Base-by-base conservation (phyloP, 2,888 invertebrate genomes). In the Ornithoptera priamus region DNA sequence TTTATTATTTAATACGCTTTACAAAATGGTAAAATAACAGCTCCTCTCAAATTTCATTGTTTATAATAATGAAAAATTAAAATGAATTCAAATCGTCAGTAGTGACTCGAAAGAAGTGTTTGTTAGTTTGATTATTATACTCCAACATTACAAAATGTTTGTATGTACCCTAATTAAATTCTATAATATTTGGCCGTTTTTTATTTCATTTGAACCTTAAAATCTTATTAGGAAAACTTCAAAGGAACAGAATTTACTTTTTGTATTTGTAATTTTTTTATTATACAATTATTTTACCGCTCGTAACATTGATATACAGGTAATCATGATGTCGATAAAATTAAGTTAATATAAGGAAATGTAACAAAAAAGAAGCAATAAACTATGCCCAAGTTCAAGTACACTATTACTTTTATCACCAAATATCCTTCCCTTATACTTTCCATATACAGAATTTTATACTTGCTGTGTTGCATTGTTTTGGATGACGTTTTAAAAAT, bases 151-250 rank as follows among this genome's bases (percentile, higher is more conserved):
- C 89, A 90, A 90, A 89, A 87, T 89, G 89, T 92, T 92, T 92
- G 91, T 92, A 92, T 91, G 90, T 92, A 92, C 89, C 89, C 86
- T 90, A 89, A 92, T 90, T 91, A 92, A 92, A 92, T 91, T 90
- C 88, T 92, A 91, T 91, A 86, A 90, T 88, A 92, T 88, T 88
- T 84, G 80, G 79, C 77, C 75, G 77, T 74, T 78, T 86, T 88
- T 87, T 81, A 85, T 85, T 88, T 81, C 70, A 53, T 66, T 62
- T 63, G 6, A 58, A 58, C 57, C 57, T 58, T 22, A 58, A 20
- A 56, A n/a, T 20, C 59, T 36, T 53, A 20, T 18, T 60, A 56
- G 36, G n/a, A 12, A 36, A 60, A 60, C n/a, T 66, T 66, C 36
- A n/a, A 60, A 50, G 46, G 12, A 17, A 6, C 50, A 36, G 60